Percentiles rank a stretch among this genome's conserved stretches.
Conservation (phyloP, 1,140 invertebrate species). For the Atta colombica region DNA sequence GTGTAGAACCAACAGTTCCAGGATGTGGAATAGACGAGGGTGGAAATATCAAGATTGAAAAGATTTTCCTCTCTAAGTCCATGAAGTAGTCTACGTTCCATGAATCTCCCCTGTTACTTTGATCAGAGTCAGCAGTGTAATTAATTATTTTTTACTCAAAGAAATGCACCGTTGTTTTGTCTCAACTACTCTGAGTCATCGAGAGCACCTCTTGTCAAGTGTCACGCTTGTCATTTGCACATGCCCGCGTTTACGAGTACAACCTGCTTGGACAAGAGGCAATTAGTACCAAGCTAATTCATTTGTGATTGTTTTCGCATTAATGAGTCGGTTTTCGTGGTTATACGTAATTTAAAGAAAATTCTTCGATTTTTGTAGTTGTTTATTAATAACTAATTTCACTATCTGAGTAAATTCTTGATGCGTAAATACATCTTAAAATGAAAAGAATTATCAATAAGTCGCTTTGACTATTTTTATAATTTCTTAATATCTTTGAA, state of each 20-base stretch:
- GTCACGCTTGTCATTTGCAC: not conserved
- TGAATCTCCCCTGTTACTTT: slow-evolving; percentile 35
- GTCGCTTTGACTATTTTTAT: not conserved
- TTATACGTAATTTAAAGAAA: not conserved
- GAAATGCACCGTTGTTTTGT: slow-evolving; percentile 44
- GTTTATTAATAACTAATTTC: not conserved
- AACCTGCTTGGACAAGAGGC: not conserved
- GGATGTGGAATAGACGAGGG: slow-evolving; percentile 46
- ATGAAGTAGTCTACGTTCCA: slow-evolving; percentile 53
- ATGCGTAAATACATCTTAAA: not conserved
- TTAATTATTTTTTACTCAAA: slow-evolving; percentile 76
- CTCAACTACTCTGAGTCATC: slow-evolving; percentile 11
- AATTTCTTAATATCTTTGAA: not conserved
- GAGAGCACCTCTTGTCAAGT: not conserved
- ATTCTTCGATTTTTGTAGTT: not conserved
- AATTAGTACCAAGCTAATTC: not conserved
- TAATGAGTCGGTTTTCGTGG: not conserved
- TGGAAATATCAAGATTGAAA: slow-evolving; percentile 39
- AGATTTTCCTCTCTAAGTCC: slow-evolving; percentile 50
- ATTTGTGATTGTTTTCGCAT: slow-evolving; percentile 4
- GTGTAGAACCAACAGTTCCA: slow-evolving; percentile 45
- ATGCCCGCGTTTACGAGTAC: not conserved
- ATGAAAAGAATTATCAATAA: not conserved
- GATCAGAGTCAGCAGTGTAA: slow-evolving; percentile 23
- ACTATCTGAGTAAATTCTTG: not conserved